A percentile compares a stretch with the other conserved stretches of the same genome.
These are phyloP conservation scores for Palythoa heliodiscus DNA, from an alignment of 92 coral and sea anemone species.

Conservation along the genomic window DNA sequence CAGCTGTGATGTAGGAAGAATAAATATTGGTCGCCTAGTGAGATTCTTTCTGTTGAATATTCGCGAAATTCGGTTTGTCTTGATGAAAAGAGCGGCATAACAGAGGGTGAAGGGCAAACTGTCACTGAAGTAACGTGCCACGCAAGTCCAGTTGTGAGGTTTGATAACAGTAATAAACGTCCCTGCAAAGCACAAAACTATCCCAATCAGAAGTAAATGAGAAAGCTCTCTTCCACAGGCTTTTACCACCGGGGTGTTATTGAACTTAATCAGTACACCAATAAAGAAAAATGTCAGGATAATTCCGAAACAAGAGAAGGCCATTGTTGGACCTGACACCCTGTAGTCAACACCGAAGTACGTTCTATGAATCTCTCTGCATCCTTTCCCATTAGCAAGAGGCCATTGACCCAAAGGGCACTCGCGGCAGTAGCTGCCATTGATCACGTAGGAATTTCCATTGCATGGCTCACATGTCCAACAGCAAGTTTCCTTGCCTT, in stretches of 20 bases:
- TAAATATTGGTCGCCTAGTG: constrained; percentile 84
- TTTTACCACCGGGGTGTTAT: constrained; percentile 90
- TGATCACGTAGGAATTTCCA: constrained; percentile 72
- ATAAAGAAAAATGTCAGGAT: constrained; percentile 72
- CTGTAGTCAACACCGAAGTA: constrained; percentile 76
- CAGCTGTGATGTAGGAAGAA: constrained; percentile 93
- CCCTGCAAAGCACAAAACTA: constrained; percentile 70
- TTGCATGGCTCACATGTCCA: constrained; percentile 84
- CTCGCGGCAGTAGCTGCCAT: constrained; percentile 68
- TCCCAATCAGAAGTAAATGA: constrained; percentile 77
- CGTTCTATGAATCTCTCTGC: constrained; percentile 58
- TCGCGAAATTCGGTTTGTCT: constrained; percentile 95
- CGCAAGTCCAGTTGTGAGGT: constrained; percentile 73
- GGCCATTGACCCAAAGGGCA: constrained; percentile 92
- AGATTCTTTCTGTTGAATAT: constrained; percentile 95
- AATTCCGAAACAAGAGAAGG: constrained; percentile 76
- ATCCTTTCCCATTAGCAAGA: constrained; percentile 55
- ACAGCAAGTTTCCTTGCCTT: constrained; percentile 85
- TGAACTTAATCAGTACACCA: constrained; percentile 68
- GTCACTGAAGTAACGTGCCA: constrained; percentile 79
- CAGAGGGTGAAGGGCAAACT: constrained; percentile 90
- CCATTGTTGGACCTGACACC: constrained; percentile 74
- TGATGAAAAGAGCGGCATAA: constrained; percentile 93
- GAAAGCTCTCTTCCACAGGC: constrained; percentile 97
- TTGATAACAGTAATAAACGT: constrained; percentile 71